Conservation (phyloP, 2,888 invertebrate species). For the Noctuana brunneofusca region DNA sequence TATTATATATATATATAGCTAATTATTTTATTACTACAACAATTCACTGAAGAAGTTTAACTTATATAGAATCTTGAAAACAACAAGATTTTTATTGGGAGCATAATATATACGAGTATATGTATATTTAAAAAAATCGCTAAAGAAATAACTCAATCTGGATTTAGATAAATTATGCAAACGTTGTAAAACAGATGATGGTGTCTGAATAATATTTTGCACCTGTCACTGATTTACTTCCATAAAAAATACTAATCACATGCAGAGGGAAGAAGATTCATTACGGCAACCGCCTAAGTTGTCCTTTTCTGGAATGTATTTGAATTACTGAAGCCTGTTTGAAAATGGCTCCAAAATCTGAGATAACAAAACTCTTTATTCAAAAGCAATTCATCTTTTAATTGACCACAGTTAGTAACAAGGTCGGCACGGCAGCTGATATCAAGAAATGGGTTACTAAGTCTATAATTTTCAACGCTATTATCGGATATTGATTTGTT, state of each 20-base stretch:
- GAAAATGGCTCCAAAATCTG: conserved; percentile 43
- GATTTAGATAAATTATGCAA: conserved; percentile 21
- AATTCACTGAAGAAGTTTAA: not conserved
- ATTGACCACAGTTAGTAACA: conserved; percentile 75
- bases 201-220: conserved; percentile 36
- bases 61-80: not conserved
- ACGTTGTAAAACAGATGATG: conserved; percentile 10
- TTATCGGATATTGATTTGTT: conserved; percentile 71
- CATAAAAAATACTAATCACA: conserved; percentile 64
- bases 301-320: conserved; percentile 7
- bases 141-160: conserved; percentile 61
- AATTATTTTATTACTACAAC: too few species aligned
- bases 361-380: conserved; percentile 42
- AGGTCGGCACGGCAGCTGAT: conserved; percentile 71
- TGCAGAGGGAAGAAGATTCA: conserved; percentile 65
- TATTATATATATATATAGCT: conserved; percentile 28
- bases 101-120: not conserved
- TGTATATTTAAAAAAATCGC: conserved; percentile 31
- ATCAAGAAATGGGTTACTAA: conserved; percentile 67
- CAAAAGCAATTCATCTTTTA: conserved; percentile 43
- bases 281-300: conserved; percentile 47
- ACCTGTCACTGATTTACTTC: conserved; percentile 65
- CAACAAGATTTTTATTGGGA: not conserved
- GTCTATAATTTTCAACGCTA: conserved; percentile 67
- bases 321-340: conserved; percentile 24